A percentile compares a stretch with the other conserved stretches of the same genome.
Conservation (phyloP, 2,113 vertebrate genomes). For the Chamaea fasciata region DNA sequence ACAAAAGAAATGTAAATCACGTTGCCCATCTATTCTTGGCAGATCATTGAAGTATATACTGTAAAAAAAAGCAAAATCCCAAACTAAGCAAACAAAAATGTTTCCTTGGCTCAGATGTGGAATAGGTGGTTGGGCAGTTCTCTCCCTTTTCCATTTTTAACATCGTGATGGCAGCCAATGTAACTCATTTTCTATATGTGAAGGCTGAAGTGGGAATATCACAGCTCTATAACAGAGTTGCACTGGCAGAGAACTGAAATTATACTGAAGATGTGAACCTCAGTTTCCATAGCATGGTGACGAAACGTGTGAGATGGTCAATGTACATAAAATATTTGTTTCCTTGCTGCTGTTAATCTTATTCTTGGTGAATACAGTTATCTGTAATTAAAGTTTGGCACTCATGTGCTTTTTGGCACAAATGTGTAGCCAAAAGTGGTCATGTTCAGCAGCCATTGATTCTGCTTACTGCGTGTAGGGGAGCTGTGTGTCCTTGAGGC, state of each 20-base stretch:
- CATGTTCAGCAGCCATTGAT: background rate
- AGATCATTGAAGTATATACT: background rate
- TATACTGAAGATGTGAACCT: background rate
- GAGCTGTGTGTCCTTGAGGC: background rate
- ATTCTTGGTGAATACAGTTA: background rate
- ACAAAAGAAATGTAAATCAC: conserved; percentile 14
- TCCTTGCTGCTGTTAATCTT: background rate
- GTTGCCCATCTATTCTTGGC: background rate
- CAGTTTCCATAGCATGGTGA: background rate
- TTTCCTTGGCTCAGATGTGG: background rate
- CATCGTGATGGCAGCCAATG: background rate
- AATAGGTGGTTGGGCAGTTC: background rate
- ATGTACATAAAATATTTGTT: background rate
- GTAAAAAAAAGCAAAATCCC: background rate
- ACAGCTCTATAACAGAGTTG: background rate
- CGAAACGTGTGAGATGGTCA: background rate
- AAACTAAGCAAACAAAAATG: background rate
- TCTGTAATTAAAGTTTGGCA: background rate
- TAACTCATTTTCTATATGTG: background rate
- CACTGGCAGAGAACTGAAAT: background rate
- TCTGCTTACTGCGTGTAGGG: background rate
- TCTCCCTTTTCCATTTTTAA: conserved; percentile 5
- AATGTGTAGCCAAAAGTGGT: background rate
- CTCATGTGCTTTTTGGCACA: background rate
- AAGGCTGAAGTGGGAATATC: background rate